Conservation (phyloP, 1,140 invertebrate genomes). For the Chironomus striatipennis region DNA sequence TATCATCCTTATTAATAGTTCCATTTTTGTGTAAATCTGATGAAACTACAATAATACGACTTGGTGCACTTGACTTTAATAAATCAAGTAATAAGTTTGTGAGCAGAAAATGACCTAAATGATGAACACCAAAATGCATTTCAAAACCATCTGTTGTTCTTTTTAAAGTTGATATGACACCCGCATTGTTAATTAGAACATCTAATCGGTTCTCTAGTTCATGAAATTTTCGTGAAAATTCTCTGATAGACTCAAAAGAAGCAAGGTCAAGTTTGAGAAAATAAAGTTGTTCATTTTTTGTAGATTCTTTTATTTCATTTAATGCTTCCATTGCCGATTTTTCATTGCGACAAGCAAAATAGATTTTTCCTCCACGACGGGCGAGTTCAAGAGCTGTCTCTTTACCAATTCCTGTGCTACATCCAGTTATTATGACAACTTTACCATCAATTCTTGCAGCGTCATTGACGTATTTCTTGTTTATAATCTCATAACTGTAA, state of each 20-base stretch:
- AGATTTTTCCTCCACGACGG: constrained; percentile 63
- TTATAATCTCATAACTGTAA: constrained; percentile 47
- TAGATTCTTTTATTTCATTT: constrained; percentile 41
- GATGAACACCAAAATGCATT: constrained; percentile 45
- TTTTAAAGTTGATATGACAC: constrained; percentile 34
- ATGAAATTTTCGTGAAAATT: constrained; percentile 48
- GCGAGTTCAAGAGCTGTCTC: constrained; percentile 71
- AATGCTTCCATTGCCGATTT: constrained; percentile 55
- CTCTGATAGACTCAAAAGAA: constrained; percentile 63
- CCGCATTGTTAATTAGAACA: constrained; percentile 53
- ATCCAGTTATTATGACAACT: constrained; percentile 75
- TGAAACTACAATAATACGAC: constrained; percentile 46
- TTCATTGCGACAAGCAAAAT: constrained; percentile 81
- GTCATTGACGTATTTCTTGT: constrained; percentile 40
- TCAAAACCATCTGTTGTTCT: constrained; percentile 45
- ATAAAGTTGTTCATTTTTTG: constrained; percentile 48
- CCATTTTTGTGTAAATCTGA: constrained; percentile 43
- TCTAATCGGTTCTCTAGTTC: constrained; percentile 39
- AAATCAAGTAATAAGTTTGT: constrained; percentile 46
- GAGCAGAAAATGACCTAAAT: constrained; percentile 48
- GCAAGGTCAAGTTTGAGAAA: constrained; percentile 70
- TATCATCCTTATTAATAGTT: constrained; percentile 53
- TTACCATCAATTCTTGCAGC: constrained; percentile 53
- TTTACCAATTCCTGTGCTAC: constrained; percentile 85
- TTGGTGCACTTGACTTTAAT: constrained; percentile 48